phyloP scores from a whole-genome alignment of 1,140 invertebrate genomes.

The Theocolax elegans region DNA sequence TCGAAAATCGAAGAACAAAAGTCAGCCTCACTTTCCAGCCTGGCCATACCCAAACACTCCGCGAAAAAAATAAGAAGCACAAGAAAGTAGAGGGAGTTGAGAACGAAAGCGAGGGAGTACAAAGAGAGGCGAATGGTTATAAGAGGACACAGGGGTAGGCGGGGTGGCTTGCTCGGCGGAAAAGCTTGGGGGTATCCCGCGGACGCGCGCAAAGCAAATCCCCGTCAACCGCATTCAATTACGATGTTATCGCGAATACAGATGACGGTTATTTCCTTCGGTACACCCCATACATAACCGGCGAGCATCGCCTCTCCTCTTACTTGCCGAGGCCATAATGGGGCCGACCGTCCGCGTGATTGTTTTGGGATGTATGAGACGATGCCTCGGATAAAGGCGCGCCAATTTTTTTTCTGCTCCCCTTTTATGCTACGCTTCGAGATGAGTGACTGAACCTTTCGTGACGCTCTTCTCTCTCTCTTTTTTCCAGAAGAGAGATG shows the following conservation, averaged over 20 bases:
- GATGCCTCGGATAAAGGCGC: slow-evolving; percentile 50
- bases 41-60: too few relatives aligned
- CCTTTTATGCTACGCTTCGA: not conserved
- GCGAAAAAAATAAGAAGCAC: too few relatives aligned
- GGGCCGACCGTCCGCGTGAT: slow-evolving; percentile 58
- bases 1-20: too few relatives aligned
- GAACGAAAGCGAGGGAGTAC: too few relatives aligned
- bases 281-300: slow-evolving; percentile 68
- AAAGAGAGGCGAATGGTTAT: slow-evolving; percentile 25
- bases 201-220: slow-evolving; percentile 60
- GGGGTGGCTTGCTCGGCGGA: not conserved
- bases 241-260: slow-evolving; percentile 71
- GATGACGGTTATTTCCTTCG: slow-evolving; percentile 72
- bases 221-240: slow-evolving; percentile 71
- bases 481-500: too few relatives aligned
- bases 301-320: slow-evolving; percentile 48
- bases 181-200: too few relatives aligned
- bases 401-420: slow-evolving; percentile 46
- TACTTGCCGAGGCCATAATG: slow-evolving; percentile 53
- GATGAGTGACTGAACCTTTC: not conserved
- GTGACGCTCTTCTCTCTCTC: too few relatives aligned
- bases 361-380: slow-evolving; percentile 63
- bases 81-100: too few relatives aligned
- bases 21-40: too few relatives aligned
- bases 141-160: not conserved